Base-by-base conservation (phyloP, 2,797 vertebrate genomes). In the Austrolebias charrua region DNA sequence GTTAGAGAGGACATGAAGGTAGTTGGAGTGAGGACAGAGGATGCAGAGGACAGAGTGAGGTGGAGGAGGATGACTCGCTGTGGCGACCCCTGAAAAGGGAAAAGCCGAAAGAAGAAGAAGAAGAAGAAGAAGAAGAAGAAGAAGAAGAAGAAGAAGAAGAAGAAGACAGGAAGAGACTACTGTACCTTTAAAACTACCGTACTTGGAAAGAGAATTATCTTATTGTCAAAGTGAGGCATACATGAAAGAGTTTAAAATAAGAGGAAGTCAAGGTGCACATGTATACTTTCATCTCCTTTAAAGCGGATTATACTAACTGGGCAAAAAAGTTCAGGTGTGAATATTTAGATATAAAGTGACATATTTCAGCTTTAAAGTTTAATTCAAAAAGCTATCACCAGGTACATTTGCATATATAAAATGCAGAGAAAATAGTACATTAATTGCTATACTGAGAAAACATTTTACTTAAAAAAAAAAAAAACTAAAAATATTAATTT, bases 281-380 rank as follows among this genome's bases (percentile, higher is more conserved):
- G 50, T 40, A 61, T 24, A 38, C 57, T 60, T 46, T 53, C 16
- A 29, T 33, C 54, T 58, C n/a, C 44, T 43, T 57, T 29, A 60
- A 61, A 42, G 60, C 48, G 43, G 58, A 76, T 75, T 65, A 72
- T 52, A 20, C 55, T 58, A 54, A 76, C 45, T 52, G 55, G 52
- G 55, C 6, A 24, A 62, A 50, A 63, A 33, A 46, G 46, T 16
- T n/a, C 24, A 11, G 38, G 44, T 60, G 33, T 24, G 54, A 35
- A 67, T 6, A 67, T 63, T 42, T 68, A 44, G 64, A 69, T 68
- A 38, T 57, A 53, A 67, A 67, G 11, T n/a, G 46, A 44, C 8
- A 16, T 33, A 60, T n/a, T 45, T 35, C 5, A 50, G 4, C 29
- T 6, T 20, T 57, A 50, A 60, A 62, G 18, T 56, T 16, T 28